These are phyloP conservation scores for Caenorhabditis sulstoni DNA, from an alignment of 2,888 invertebrate genomes.

Conservation along the genomic window DNA sequence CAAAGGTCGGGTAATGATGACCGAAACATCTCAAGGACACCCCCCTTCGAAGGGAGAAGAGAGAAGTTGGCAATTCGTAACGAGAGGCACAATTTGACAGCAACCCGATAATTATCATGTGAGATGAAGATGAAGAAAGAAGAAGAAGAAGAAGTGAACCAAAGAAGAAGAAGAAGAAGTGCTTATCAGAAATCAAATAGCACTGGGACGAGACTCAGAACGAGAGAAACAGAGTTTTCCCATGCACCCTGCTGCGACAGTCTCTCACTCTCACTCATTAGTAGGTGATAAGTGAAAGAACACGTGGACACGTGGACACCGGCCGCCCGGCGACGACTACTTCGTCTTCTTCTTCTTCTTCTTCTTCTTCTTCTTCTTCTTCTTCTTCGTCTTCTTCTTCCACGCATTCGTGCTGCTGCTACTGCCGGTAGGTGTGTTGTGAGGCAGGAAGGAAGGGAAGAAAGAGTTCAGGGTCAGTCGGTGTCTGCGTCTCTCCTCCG, in stretches of 20 bases:
- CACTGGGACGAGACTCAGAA: not conserved
- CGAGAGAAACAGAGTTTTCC: slow-evolving; percentile 6
- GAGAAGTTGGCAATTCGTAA: slow-evolving; percentile 11
- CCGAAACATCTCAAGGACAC: slow-evolving; percentile 46
- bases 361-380: no score
- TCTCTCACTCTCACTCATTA: slow-evolving; percentile 6
- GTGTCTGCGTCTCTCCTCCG: slow-evolving; percentile 10
- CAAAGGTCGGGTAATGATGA: slow-evolving; percentile 41
- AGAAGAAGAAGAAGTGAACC: not conserved
- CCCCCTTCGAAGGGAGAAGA: not conserved
- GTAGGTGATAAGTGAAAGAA: slow-evolving; percentile 3
- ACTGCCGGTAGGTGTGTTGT: slow-evolving; percentile 8
- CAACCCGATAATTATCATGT: slow-evolving; percentile 41
- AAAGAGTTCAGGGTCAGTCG: slow-evolving; percentile 38
- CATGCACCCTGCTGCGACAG: not conserved
- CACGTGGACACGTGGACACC: not conserved
- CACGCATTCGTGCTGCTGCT: no score
- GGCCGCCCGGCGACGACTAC: not conserved
- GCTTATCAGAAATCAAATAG: slow-evolving; percentile 30
- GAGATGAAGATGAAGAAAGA: slow-evolving; percentile 9
- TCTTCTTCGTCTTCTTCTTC: no score
- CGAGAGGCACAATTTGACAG: slow-evolving; percentile 18
- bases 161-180: slow-evolving; percentile 1
- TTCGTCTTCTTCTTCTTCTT: no score
- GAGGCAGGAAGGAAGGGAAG: not conserved